Evolutionary conservation across 2,113 vertebrate species (phyloP), one percentile per base, ranked within the genome.

Genomic region (Theristicus caerulescens): DNA sequence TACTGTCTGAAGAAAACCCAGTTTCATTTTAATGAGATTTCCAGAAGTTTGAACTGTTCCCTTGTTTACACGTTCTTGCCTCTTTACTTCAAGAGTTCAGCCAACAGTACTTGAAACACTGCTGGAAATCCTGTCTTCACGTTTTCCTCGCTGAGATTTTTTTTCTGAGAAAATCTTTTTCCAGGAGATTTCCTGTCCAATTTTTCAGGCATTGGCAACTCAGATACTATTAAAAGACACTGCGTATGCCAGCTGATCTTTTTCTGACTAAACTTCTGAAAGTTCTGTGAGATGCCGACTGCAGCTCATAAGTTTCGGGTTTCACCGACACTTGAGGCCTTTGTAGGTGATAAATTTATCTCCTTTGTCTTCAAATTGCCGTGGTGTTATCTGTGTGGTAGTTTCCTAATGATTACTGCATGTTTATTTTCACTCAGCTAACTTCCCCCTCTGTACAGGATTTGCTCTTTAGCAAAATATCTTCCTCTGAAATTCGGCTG

Each of bases 11-110:
- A 71, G 55, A 73, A 82, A 88, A 36, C 5, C 10, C 51, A 55
- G 38, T 42, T 91, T 58, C 17, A 49, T 82, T 86, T 86, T 88
- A 90, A 81, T 74, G 82, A 83, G 42, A 27, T 59, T 93, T 94
- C 42, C 64, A 74, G 67, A 46, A 42, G 61, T 26, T 38, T 72
- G 79, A 92, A 51, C 59, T 74, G 8, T 58, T 92, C 32, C 26
- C n/a, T 72, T 87, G 36, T 76, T 86, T 76, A 77, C 31, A 13
- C 0, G 0, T 71, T 80, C 59, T 74, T 55, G 17, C 42, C 76
- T 88, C 71, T 95, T 74, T n/a, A 44, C 54, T 61, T 93, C 46
- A 36, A 34, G 58, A 78, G 69, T 90, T 76, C 67, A 90, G 82
- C n/a, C 64, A 70, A 9, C 11, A 17, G 22, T 10, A 32, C 52